Evolutionary conservation across 1,140 invertebrate species (phyloP).

Genomic region (Apocrypta bakeri): DNA sequence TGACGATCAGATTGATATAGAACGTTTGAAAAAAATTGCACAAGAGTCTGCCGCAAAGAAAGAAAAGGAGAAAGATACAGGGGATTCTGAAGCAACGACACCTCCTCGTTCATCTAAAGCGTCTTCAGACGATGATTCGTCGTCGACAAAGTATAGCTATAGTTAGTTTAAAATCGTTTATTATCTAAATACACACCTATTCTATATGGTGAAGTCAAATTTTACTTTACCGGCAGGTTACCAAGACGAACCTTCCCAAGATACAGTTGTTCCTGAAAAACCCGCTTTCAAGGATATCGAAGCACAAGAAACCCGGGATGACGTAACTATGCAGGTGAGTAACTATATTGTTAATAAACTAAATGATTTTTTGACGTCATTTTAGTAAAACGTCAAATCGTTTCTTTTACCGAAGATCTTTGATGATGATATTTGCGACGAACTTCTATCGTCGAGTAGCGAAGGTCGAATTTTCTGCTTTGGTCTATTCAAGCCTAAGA

Average conservation of each 20-base stretch:
- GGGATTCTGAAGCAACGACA: conserved; percentile 5
- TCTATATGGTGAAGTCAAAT: background rate
- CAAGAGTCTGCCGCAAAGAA: background rate
- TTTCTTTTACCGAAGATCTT: conserved; percentile 60
- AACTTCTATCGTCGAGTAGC: conserved; percentile 49
- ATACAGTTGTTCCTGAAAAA: conserved; percentile 38
- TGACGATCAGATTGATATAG: conserved; percentile 47
- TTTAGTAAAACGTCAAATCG: background rate
- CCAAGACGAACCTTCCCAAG: conserved; percentile 56
- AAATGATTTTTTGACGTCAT: no score
- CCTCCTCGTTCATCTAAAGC: conserved; percentile 50
- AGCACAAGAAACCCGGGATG: conserved; percentile 66
- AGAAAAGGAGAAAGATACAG: background rate
- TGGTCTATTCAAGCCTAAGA: conserved; percentile 56
- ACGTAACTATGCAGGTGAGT: conserved; percentile 69
- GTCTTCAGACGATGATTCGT: conserved; percentile 56
- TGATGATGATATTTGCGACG: conserved; percentile 55
- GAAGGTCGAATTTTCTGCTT: conserved; percentile 57
- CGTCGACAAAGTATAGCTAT: conserved; percentile 60
- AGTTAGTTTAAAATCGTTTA: conserved; percentile 51
- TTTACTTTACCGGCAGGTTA: conserved; percentile 55
- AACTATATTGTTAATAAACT: no score
- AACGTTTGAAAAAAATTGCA: background rate
- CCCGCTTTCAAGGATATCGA: conserved; percentile 66
- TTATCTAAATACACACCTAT: background rate